Percentiles rank a stretch among this genome's conserved stretches.
Conservation (phyloP, 2,888 invertebrate genomes). For the Drosophila pegasa region DNA sequence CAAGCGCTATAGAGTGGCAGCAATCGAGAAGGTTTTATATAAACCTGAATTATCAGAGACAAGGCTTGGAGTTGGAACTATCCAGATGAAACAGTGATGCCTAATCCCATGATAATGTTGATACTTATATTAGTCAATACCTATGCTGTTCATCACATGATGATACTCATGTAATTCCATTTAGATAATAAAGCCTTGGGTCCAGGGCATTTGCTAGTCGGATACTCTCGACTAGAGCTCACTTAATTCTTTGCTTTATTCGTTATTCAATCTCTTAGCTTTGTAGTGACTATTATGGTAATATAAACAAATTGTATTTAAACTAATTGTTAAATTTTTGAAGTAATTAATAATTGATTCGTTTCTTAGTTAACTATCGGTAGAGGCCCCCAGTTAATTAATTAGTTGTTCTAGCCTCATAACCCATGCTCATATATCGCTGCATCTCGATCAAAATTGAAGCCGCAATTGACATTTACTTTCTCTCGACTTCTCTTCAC, state of each 20-base stretch:
- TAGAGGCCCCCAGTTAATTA: constrained; percentile 34
- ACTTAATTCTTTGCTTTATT: not conserved
- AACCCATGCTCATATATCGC: constrained; percentile 49
- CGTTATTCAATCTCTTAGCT: not conserved
- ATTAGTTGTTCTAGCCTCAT: constrained; percentile 37
- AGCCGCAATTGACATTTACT: constrained; percentile 72
- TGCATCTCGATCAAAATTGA: constrained; percentile 60
- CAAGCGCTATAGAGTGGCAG: no score
- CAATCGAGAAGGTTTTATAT: no score
- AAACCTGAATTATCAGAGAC: no score
- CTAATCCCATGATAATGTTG: no score
- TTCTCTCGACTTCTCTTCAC: constrained; percentile 76
- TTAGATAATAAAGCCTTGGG: no score
- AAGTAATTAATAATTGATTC: constrained; percentile 1
- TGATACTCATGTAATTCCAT: no score
- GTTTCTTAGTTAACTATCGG: constrained; percentile 12
- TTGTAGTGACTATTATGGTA: constrained; percentile 7
- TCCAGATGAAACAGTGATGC: no score
- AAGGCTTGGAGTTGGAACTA: no score
- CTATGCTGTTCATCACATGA: no score
- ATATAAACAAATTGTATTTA: constrained; percentile 19
- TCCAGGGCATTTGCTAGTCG: constrained; percentile 1
- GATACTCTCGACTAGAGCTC: not conserved
- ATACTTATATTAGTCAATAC: no score
- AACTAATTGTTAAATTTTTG: constrained; percentile 4